phyloP scores from a whole-genome alignment of 2,113 vertebrate genomes.

The Datnioides undecimradiatus region DNA sequence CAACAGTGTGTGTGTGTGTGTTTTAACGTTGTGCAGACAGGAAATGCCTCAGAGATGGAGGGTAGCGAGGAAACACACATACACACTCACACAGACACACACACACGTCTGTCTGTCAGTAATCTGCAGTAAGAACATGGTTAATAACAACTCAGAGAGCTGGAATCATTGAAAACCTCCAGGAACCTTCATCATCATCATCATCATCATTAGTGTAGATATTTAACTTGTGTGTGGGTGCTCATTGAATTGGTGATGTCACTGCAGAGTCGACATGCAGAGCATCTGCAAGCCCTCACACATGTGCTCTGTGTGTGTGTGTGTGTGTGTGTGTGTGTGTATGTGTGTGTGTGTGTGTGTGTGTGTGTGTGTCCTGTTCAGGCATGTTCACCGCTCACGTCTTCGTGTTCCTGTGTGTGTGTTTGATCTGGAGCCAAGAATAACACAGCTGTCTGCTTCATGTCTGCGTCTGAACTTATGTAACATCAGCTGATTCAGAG shows the following conservation, averaged over 20 bases:
- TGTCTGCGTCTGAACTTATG: constrained; percentile 50
- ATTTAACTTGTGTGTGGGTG: too few species aligned
- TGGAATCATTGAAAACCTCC: too few species aligned
- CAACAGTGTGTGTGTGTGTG: neutral
- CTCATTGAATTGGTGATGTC: constrained; percentile 2
- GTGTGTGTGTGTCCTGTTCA: constrained; percentile 6
- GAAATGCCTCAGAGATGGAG: constrained; percentile 4
- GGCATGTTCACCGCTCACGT: neutral
- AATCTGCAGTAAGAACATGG: too few species aligned
- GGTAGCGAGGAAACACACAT: neutral
- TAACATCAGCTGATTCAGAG: constrained; percentile 27
- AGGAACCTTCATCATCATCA: too few species aligned
- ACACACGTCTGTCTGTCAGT: too few species aligned
- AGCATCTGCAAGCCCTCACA: neutral
- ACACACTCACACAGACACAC: neutral
- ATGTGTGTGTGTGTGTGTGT: neutral
- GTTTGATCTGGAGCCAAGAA: constrained; percentile 47
- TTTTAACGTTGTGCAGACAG: neutral
- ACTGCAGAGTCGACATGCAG: neutral
- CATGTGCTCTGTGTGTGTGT: neutral
- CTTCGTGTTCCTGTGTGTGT: neutral
- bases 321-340: constrained; percentile 18
- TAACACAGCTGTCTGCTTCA: constrained; percentile 54
- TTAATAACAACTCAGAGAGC: too few species aligned
- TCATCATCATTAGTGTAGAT: too few species aligned